Evolutionary conservation across 2,888 invertebrate species (phyloP), one percentile per base, ranked within the genome.

Genomic region (Neoascia interrupta): DNA sequence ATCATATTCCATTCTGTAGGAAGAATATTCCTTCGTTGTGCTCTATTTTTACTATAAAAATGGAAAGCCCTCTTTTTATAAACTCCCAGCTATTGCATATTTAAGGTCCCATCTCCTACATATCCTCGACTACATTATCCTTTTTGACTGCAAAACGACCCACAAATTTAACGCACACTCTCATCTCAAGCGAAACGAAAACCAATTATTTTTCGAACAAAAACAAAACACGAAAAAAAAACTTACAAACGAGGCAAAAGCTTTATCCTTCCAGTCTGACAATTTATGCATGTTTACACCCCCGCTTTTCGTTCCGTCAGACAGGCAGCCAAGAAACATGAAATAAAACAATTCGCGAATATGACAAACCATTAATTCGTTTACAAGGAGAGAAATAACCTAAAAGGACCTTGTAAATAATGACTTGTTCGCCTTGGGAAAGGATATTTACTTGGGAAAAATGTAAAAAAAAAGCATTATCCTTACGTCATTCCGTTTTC

Each of bases 401-500:
- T n/a, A n/a, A n/a, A n/a, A n/a, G n/a, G n/a, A n/a, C n/a, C n/a
- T n/a, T n/a, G n/a, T n/a, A n/a, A n/a, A n/a, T n/a, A n/a, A n/a
- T n/a, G n/a, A n/a, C n/a, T n/a, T n/a, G n/a, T n/a, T n/a, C n/a
- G n/a, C n/a, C n/a, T n/a, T n/a, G n/a, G n/a, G n/a, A n/a, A n/a
- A n/a, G n/a, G n/a, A n/a, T n/a, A n/a, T n/a, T n/a, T n/a, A n/a
- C n/a, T n/a, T n/a, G n/a, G n/a, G n/a, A n/a, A n/a, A n/a, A n/a
- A n/a, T n/a, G n/a, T n/a, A n/a, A n/a, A n/a, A n/a, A n/a, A n/a
- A n/a, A n/a, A n/a, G n/a, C n/a, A n/a, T n/a, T n/a, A n/a, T 76
- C 64, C 76, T 76, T 76, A 76, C 76, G 76, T 76, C 76, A 76
- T 72, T 72, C 70, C 76, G 64, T 53, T 69, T 68, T 16, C 54